These are phyloP conservation scores for Sparus aurata DNA, from an alignment of 2,797 vertebrate genomes.

Conservation along the genomic window DNA sequence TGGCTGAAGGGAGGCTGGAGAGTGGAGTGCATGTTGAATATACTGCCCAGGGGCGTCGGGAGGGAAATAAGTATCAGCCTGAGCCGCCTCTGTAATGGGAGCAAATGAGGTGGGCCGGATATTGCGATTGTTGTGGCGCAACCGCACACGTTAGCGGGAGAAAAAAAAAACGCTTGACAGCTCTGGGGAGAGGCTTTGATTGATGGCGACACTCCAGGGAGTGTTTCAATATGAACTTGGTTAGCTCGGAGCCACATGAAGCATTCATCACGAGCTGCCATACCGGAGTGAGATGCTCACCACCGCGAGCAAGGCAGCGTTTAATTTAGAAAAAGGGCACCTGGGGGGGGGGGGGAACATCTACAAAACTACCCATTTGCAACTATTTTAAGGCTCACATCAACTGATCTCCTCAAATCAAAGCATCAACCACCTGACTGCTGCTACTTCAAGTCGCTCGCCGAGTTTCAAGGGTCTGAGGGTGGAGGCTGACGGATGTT, in stretches of 20 bases:
- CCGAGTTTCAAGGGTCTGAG: conserved; percentile 5
- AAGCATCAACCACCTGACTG: conserved; percentile 12
- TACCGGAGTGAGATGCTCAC: conserved; percentile 59
- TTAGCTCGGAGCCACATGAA: conserved; percentile 71
- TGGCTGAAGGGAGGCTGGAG: conserved; percentile 56
- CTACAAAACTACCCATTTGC: conserved; percentile 52
- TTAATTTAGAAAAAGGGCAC: conserved; percentile 68
- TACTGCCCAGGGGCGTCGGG: conserved; percentile 59
- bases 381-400: conserved; percentile 57
- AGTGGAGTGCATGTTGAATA: conserved; percentile 64
- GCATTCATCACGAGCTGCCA: conserved; percentile 76
- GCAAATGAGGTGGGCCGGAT: conserved; percentile 71
- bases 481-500: neutral
- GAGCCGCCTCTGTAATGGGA: conserved; percentile 61
- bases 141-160: conserved; percentile 46
- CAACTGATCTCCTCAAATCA: conserved; percentile 48
- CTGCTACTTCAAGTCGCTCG: conserved; percentile 20
- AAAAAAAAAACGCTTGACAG: conserved; percentile 59
- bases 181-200: conserved; percentile 75
- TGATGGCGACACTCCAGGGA: conserved; percentile 76
- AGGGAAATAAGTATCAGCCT: conserved; percentile 62
- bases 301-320: conserved; percentile 51
- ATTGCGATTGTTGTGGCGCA: conserved; percentile 63
- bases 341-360: conserved; percentile 54
- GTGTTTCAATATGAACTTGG: conserved; percentile 77